Percentiles rank a stretch among this genome's conserved stretches.
Evolutionary conservation across 2,888 invertebrate genomes (phyloP).

Genomic region (Xylota sylvarum): DNA sequence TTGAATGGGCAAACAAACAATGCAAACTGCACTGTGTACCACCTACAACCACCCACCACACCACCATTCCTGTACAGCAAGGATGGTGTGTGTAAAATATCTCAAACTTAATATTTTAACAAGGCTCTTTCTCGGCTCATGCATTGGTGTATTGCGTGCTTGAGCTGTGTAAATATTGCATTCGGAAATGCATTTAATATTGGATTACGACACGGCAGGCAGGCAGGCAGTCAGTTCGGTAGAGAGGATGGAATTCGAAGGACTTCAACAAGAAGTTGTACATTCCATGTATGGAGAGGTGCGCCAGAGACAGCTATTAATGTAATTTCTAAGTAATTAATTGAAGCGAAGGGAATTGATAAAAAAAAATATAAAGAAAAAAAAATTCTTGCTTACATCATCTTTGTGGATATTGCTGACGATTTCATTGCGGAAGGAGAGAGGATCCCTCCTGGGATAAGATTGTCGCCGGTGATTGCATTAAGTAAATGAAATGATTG

Average conservation of each 20-base stretch:
- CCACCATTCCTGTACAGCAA: too few relatives aligned
- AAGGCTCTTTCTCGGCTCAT: slow-evolving; percentile 6
- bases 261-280: slow-evolving; percentile 24
- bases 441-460: slow-evolving; percentile 42
- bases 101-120: slow-evolving; percentile 64
- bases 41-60: too few relatives aligned
- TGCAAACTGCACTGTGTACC: slow-evolving; percentile 3
- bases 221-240: neutral
- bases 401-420: slow-evolving; percentile 12
- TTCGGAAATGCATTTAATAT: slow-evolving; percentile 70
- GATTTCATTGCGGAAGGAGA: slow-evolving; percentile 43
- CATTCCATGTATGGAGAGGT: slow-evolving; percentile 30
- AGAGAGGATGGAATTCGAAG: neutral
- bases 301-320: slow-evolving; percentile 53
- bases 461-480: slow-evolving; percentile 54
- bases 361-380: slow-evolving; percentile 16
- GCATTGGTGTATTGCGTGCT: slow-evolving; percentile 50
- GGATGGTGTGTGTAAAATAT: slow-evolving; percentile 47
- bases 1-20: slow-evolving; percentile 63
- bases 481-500: slow-evolving; percentile 48
- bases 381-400: slow-evolving; percentile 21
- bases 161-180: slow-evolving; percentile 68
- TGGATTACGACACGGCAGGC: slow-evolving; percentile 48
- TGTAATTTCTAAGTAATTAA: slow-evolving; percentile 62
- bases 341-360: slow-evolving; percentile 57